These are phyloP conservation scores for Bursaphelenchus mucronatus DNA, from an alignment of 1,140 invertebrate species.

Conservation along the genomic window DNA sequence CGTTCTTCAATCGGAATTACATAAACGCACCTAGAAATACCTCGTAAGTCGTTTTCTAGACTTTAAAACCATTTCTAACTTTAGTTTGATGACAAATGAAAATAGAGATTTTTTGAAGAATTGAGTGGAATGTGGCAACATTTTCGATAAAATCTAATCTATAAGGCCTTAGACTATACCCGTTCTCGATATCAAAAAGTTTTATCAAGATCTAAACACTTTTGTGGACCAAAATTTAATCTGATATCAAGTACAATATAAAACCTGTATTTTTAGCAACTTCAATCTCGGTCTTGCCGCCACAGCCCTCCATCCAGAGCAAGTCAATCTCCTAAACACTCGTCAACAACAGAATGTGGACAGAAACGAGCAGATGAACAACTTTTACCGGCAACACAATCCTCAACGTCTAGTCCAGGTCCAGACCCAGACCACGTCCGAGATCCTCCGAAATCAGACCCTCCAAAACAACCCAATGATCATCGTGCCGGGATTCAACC, in stretches of 20 bases:
- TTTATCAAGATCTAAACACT: not conserved
- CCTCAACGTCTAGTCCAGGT: conserved; percentile 23
- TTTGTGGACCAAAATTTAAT: not conserved
- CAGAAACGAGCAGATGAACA: conserved; percentile 25
- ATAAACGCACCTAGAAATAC: too few relatives aligned
- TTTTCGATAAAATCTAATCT: not conserved
- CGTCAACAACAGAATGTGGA: conserved; percentile 33
- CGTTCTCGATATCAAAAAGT: too few relatives aligned
- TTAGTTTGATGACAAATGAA: too few relatives aligned
- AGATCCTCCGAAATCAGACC: not conserved
- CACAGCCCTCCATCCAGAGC: conserved; percentile 18
- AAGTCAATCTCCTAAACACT: conserved; percentile 20
- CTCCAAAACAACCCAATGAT: conserved; percentile 24
- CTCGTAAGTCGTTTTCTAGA: too few relatives aligned
- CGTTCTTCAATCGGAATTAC: too few relatives aligned
- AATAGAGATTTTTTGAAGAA: too few relatives aligned
- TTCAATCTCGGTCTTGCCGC: not conserved
- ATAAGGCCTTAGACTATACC: not conserved
- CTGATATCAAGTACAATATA: not conserved
- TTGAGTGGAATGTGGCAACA: not conserved
- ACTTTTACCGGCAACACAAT: conserved; percentile 38
- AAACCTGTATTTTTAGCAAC: not conserved
- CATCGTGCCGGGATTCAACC: not conserved
- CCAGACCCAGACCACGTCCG: conserved; percentile 18
- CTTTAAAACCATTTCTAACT: too few relatives aligned